Conservation (phyloP, 2,888 invertebrate genomes). For the Phyllotreta striolata region DNA sequence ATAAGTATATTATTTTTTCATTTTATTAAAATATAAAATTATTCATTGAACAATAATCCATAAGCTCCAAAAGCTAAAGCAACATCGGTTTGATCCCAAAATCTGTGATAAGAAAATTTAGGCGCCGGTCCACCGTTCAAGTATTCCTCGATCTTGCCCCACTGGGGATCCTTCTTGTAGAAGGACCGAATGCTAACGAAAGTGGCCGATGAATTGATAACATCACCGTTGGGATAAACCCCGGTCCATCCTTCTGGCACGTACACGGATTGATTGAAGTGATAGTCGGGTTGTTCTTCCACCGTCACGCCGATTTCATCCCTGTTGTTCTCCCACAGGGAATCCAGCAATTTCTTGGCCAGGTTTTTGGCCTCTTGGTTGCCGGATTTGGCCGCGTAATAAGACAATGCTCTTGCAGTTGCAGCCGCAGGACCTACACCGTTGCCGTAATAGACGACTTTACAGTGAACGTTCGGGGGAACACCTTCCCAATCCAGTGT, state of each 20-base stretch:
- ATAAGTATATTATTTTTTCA: not conserved
- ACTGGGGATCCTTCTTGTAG: slow-evolving; percentile 46
- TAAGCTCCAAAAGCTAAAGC: slow-evolving; percentile 45
- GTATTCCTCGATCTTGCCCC: slow-evolving; percentile 42
- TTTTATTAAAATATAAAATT: slow-evolving; percentile 2
- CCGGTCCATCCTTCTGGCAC: slow-evolving; percentile 45
- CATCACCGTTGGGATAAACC: slow-evolving; percentile 45
- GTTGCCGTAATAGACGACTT: slow-evolving; percentile 33
- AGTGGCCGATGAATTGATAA: slow-evolving; percentile 43
- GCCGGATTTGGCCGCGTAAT: slow-evolving; percentile 45
- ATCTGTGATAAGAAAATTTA: slow-evolving; percentile 44
- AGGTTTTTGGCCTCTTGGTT: slow-evolving; percentile 37
- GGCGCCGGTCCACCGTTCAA: slow-evolving; percentile 44
- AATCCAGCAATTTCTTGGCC: slow-evolving; percentile 44
- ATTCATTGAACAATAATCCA: slow-evolving; percentile 45
- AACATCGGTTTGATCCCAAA: slow-evolving; percentile 48
- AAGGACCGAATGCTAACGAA: slow-evolving; percentile 44
- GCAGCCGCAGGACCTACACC: slow-evolving; percentile 44
- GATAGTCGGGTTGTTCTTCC: slow-evolving; percentile 36
- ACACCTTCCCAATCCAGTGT: slow-evolving; percentile 40
- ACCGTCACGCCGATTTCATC: slow-evolving; percentile 39
- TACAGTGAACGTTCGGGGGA: slow-evolving; percentile 39
- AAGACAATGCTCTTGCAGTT: slow-evolving; percentile 43
- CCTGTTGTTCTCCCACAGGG: slow-evolving; percentile 38
- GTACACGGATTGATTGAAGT: slow-evolving; percentile 39